These are phyloP conservation scores for Cuniculus paca DNA, from an alignment of 2,797 vertebrate species.

Conservation along the genomic window DNA sequence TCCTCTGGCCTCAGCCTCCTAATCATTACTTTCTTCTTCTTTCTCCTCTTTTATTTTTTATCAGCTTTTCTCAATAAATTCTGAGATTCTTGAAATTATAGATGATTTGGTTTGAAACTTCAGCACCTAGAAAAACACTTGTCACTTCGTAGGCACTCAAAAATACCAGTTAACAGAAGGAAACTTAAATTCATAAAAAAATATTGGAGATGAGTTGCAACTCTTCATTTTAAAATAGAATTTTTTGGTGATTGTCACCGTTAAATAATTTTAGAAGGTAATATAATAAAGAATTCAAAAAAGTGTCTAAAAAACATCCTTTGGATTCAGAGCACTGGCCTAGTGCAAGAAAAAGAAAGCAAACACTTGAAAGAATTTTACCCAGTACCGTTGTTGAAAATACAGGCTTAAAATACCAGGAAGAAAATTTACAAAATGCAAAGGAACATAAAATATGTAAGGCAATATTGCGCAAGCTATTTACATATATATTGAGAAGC, in stretches of 20 bases:
- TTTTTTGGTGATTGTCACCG: neutral
- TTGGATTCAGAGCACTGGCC: neutral
- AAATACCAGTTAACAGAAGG: neutral
- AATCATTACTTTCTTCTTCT: neutral
- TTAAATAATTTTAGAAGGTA: neutral
- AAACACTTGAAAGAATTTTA: neutral
- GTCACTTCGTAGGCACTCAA: neutral
- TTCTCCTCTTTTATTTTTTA: neutral
- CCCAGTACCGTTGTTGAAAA: neutral
- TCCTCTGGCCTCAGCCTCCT: neutral
- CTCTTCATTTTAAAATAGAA: neutral
- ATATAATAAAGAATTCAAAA: neutral
- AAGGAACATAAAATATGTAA: conserved; percentile 31
- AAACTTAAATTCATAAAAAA: neutral
- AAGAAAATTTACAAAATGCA: conserved; percentile 5
- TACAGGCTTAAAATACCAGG: neutral
- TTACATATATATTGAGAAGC: conserved; percentile 60
- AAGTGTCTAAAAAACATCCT: neutral
- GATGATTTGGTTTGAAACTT: neutral
- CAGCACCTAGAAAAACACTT: neutral
- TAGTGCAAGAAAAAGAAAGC: neutral
- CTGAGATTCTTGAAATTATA: neutral
- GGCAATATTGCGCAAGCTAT: neutral
- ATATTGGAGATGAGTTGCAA: neutral
- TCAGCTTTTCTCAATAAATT: neutral